Evolutionary conservation across 35 echinoderm and acorn worm species (phyloP).

Genomic region (Holothuria glaberrima): DNA sequence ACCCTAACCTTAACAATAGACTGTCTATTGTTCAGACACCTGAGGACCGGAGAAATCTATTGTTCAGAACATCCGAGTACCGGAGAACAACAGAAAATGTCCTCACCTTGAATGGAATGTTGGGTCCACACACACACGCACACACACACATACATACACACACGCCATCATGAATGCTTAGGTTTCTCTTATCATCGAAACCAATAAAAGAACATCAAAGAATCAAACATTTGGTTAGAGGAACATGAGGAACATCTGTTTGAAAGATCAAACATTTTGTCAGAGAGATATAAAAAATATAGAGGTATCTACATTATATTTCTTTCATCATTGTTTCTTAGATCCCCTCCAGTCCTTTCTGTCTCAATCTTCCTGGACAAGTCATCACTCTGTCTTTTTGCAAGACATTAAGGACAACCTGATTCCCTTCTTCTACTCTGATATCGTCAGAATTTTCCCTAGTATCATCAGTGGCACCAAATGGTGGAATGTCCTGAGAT

Average conservation of each 20-base stretch:
- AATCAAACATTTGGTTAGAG: background rate
- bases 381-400: constrained; percentile 7
- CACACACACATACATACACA: too few species aligned
- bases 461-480: background rate
- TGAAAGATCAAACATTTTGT: background rate
- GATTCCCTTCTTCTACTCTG: background rate
- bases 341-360: background rate
- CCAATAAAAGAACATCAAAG: background rate
- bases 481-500: constrained; percentile 8
- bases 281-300: background rate
- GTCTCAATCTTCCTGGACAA: constrained; percentile 22
- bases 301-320: background rate
- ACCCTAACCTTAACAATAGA: too few species aligned
- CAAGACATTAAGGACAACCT: background rate
- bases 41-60: too few species aligned
- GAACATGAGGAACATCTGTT: background rate
- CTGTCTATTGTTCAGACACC: too few species aligned
- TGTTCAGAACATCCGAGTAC: too few species aligned
- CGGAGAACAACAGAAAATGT: too few species aligned
- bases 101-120: background rate
- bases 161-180: too few species aligned
- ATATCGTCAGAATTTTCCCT: background rate
- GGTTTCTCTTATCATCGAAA: too few species aligned
- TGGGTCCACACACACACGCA: too few species aligned
- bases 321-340: background rate